Percentiles rank a stretch among this genome's conserved stretches.
Conservation (phyloP, 1,140 invertebrate species). For the Eueides isabella region DNA sequence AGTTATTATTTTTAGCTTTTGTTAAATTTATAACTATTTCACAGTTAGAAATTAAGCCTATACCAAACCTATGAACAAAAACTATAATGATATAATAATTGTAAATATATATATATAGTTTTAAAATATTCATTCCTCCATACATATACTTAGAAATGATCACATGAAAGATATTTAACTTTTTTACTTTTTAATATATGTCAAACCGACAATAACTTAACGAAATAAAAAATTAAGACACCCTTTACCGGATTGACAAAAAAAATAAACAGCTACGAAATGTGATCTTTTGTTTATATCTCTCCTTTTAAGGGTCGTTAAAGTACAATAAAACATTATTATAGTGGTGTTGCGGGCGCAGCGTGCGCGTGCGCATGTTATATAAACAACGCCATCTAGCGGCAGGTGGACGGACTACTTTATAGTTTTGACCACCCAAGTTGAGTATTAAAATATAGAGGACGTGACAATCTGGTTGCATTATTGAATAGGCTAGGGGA, state of each 20-base stretch:
- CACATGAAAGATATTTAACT: too few species aligned
- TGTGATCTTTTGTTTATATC: conserved; percentile 35
- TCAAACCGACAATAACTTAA: not conserved
- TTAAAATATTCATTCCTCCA: too few species aligned
- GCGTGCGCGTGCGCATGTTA: conserved; percentile 16
- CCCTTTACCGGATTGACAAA: not conserved
- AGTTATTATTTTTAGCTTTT: too few species aligned
- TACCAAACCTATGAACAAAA: too few species aligned
- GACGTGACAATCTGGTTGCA: conserved; percentile 15
- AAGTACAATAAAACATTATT: conserved; percentile 45
- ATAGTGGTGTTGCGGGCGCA: conserved; percentile 16
- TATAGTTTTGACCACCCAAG: conserved; percentile 46
- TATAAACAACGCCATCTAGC: conserved; percentile 63
- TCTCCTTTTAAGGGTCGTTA: conserved; percentile 43
- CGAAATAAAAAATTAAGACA: not conserved
- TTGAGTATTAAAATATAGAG: conserved; percentile 28
- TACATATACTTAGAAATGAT: too few species aligned
- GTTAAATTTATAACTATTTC: too few species aligned
- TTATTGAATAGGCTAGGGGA: not conserved
- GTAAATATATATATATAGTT: too few species aligned
- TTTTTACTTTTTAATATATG: too few species aligned
- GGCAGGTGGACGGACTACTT: conserved; percentile 49
- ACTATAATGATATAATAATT: too few species aligned
- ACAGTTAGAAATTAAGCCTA: too few species aligned
- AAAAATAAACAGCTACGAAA: not conserved